Evolutionary conservation across 2,888 invertebrate genomes (phyloP), one percentile per base, ranked within the genome.

Genomic region (Amphipoea lucens): DNA sequence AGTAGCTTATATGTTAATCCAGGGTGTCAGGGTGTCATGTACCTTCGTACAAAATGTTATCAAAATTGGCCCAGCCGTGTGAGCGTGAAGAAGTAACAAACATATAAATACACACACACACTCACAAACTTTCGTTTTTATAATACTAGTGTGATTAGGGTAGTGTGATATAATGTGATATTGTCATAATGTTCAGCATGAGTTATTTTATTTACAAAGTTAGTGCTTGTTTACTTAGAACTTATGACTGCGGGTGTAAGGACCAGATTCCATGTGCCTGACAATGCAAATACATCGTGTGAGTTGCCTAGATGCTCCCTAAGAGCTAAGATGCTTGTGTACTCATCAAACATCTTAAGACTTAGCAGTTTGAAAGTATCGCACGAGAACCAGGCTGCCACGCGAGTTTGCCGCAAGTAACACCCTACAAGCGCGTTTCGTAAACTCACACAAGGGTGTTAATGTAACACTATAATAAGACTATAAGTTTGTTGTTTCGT

Each of bases 281-380:
- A 60, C 4, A 7, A 29, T 14, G 66, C 14, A 63, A 11, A 20
- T 42, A n/a, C 7, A 20, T 42, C 20, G 5, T 54, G 20, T 42
- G 9, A 12, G 40, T 14, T 29, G 0, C 29, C 42, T 65, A 23
- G 20, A 29, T 42, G 23, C 20, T 51, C 20, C 20, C 4, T 42
- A 14, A 71, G 51, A 54, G 14, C 4, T 42, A 14, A 71, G 51
- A 54, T 29, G 29, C 29, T 74, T 72, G 73, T 72, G 0, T 45
- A 45, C 7, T 48, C 51, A 54, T 42, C 54, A 42, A 51, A 71
- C 29, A 1, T 14, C 72, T 74, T 51, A 29, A 72, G 14, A 74
- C 74, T 73, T 73, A 72, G 20, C 14, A 54, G 42, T 29, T 75
- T 75, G 29, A 45, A 45, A 57, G 4, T 45, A 17, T 36, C 42